Conservation (phyloP, 2,797 vertebrate species). For the Paratrypauchen microcephalus region DNA sequence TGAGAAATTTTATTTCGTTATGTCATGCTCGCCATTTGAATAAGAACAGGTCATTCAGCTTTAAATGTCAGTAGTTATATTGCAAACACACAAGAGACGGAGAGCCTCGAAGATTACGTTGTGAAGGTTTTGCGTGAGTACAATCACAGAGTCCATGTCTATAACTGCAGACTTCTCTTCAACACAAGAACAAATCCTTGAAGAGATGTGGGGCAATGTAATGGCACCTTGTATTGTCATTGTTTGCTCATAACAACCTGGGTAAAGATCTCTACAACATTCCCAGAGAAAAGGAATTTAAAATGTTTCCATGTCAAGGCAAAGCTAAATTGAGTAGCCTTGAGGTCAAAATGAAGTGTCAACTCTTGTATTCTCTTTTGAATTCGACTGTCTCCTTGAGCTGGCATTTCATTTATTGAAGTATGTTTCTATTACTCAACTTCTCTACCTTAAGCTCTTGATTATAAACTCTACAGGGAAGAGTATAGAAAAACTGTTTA, state of each 20-base stretch:
- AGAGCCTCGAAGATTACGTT: slow-evolving; percentile 15
- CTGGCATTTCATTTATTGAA: slow-evolving; percentile 10
- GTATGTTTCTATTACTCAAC: slow-evolving; percentile 11
- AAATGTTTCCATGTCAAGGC: slow-evolving; percentile 14
- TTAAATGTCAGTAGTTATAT: background rate
- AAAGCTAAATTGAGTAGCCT: slow-evolving; percentile 17
- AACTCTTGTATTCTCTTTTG: slow-evolving; percentile 7
- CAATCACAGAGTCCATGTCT: slow-evolving; percentile 12
- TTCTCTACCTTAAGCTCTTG: background rate
- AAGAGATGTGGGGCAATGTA: background rate
- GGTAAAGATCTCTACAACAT: slow-evolving; percentile 9
- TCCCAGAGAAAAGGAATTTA: slow-evolving; percentile 16
- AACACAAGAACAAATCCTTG: slow-evolving; percentile 21
- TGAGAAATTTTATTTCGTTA: too few relatives aligned
- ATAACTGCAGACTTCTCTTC: slow-evolving; percentile 20
- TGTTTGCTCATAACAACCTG: slow-evolving; percentile 25
- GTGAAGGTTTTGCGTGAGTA: slow-evolving; percentile 27
- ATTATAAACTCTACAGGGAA: background rate
- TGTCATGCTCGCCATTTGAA: background rate
- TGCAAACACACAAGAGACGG: background rate
- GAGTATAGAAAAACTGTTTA: background rate
- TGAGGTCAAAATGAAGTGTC: slow-evolving; percentile 24
- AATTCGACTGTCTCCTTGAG: slow-evolving; percentile 9
- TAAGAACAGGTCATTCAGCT: background rate
- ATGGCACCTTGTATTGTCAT: slow-evolving; percentile 5